phyloP scores from a whole-genome alignment of 2,888 invertebrate species.

The Cephus runcator region DNA sequence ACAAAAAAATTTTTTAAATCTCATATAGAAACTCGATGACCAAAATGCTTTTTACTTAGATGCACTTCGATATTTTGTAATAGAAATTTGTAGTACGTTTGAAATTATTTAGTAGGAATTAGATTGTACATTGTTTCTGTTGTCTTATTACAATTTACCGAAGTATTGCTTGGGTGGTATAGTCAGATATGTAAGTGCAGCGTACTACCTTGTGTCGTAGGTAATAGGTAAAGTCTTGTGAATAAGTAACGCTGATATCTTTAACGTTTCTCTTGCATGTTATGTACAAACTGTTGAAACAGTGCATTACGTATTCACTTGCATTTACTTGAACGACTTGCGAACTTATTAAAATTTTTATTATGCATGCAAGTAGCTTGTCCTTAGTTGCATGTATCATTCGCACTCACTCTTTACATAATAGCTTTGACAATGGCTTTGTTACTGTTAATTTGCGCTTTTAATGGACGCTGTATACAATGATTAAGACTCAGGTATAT shows the following conservation, averaged over 20 bases:
- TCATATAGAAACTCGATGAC: neutral
- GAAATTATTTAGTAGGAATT: neutral
- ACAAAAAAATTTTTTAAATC: neutral
- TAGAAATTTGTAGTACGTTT: neutral
- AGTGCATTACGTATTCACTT: neutral
- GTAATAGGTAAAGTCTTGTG: neutral
- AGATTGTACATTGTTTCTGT: neutral
- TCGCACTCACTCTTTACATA: neutral
- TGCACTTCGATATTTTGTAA: neutral
- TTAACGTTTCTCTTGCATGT: neutral
- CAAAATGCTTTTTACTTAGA: neutral
- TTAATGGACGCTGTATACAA: neutral
- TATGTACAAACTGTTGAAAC: neutral
- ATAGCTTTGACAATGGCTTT: conserved; percentile 1
- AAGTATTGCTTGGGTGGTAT: neutral
- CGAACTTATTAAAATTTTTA: neutral
- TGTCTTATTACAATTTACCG: neutral
- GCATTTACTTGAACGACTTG: neutral
- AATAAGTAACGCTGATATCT: neutral
- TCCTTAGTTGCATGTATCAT: neutral
- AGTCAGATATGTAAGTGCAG: neutral
- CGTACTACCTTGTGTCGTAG: neutral
- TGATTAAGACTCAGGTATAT: neutral
- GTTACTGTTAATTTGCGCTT: neutral
- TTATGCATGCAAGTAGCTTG: neutral